phyloP scores from a whole-genome alignment of 1,140 invertebrate genomes.

The Sipha flava region DNA sequence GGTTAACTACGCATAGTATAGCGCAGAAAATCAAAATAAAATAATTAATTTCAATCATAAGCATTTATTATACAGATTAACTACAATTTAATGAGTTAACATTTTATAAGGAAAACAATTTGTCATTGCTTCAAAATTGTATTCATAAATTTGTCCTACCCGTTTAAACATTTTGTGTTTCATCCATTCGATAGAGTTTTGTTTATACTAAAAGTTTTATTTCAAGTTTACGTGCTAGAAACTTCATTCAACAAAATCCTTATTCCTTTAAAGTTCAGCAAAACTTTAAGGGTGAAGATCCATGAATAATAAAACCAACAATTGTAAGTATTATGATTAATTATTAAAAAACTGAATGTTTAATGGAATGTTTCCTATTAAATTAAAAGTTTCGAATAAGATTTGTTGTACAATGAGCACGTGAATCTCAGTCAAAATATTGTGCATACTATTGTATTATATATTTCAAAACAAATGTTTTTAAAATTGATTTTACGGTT shows the following conservation, averaged over 20 bases:
- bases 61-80: too few relatives aligned
- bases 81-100: too few relatives aligned
- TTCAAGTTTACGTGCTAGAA: neutral
- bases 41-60: too few relatives aligned
- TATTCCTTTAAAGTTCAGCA: neutral
- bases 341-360: neutral
- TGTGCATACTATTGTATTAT: too few relatives aligned
- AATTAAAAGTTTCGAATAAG: neutral
- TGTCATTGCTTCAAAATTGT: neutral
- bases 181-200: neutral
- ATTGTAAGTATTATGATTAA: constrained; percentile 4
- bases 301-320: constrained; percentile 15
- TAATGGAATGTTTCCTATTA: neutral
- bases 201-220: neutral
- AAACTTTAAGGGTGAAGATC: neutral
- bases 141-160: neutral
- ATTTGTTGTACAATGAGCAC: neutral
- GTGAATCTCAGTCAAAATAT: too few relatives aligned
- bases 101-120: neutral
- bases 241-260: neutral
- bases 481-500: too few relatives aligned
- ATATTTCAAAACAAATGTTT: too few relatives aligned
- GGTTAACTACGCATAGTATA: too few relatives aligned
- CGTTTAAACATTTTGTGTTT: neutral
- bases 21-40: too few relatives aligned